Conservation (phyloP, 37 sponge, comb jelly and placozoan genomes). For the Theonella swinhoei region DNA sequence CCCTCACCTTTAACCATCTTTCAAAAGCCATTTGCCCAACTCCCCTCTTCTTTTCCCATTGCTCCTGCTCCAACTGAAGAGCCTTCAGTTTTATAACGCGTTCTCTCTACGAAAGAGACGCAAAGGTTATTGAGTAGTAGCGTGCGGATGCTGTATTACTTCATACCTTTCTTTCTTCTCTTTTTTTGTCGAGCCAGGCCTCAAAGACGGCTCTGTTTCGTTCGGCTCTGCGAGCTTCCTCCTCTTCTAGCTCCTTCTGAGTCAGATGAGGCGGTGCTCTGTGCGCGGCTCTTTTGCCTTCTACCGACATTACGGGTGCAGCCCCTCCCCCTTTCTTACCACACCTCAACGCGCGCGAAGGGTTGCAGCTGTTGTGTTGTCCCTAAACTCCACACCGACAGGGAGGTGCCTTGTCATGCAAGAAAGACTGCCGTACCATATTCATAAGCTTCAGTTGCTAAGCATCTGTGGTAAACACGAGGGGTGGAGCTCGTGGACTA, state of each 20-base stretch:
- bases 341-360: too few relatives aligned
- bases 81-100: background rate
- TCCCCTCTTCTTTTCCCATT: background rate
- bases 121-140: background rate
- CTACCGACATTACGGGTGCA: too few relatives aligned
- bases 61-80: background rate
- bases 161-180: conserved; percentile 54
- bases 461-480: too few relatives aligned
- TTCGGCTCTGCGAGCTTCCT: conserved; percentile 8
- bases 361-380: too few relatives aligned
- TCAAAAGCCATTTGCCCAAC: background rate
- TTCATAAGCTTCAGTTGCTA: too few relatives aligned
- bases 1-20: conserved; percentile 24
- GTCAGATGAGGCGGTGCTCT: too few relatives aligned
- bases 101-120: background rate
- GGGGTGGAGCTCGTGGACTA: too few relatives aligned
- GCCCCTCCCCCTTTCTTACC: too few relatives aligned
- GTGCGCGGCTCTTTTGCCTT: too few relatives aligned
- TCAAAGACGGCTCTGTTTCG: conserved; percentile 58
- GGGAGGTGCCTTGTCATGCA: too few relatives aligned
- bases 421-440: too few relatives aligned
- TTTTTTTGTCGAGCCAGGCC: conserved; percentile 71
- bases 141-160: background rate
- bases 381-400: too few relatives aligned
- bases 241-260: conserved; percentile 7